phyloP scores from a whole-genome alignment of 2,113 vertebrate genomes.

The Aphyosemion australe region DNA sequence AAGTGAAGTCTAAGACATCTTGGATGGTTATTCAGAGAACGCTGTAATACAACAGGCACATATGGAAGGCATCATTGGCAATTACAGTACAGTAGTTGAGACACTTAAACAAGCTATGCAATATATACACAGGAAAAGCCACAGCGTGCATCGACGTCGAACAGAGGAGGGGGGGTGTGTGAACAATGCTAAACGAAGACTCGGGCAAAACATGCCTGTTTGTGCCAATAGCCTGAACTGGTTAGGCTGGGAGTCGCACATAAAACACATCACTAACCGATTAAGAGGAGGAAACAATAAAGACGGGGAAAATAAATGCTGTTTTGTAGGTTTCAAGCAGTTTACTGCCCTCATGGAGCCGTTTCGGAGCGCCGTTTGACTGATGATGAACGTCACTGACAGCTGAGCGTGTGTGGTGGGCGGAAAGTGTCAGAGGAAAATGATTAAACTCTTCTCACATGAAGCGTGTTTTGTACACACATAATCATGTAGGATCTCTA shows the following conservation, averaged over 20 bases:
- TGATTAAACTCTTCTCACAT: constrained; percentile 2
- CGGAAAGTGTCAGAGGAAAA: constrained; percentile 10
- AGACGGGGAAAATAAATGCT: constrained; percentile 8
- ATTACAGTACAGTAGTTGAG: constrained; percentile 74
- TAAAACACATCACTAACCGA: constrained; percentile 46
- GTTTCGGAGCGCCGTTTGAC: not conserved
- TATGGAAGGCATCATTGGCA: constrained; percentile 67
- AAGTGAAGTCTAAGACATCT: constrained; percentile 15
- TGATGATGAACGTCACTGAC: constrained; percentile 16
- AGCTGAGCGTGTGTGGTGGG: not conserved
- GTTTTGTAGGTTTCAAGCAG: constrained; percentile 1
- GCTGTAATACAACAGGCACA: constrained; percentile 44
- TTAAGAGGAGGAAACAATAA: constrained; percentile 24
- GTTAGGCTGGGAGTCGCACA: constrained; percentile 35
- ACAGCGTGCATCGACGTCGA: constrained; percentile 26
- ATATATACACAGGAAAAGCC: constrained; percentile 67
- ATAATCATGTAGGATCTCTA: constrained; percentile 21
- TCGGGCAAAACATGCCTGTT: constrained; percentile 10
- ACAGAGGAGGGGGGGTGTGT: constrained; percentile 1
- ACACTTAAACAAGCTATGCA: constrained; percentile 66
- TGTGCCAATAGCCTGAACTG: constrained; percentile 34
- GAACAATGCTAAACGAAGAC: constrained; percentile 27
- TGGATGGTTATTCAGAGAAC: constrained; percentile 35
- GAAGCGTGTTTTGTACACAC: constrained; percentile 2
- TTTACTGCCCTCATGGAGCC: constrained; percentile 1